These are phyloP conservation scores for Drepana arcuata DNA, from an alignment of 1,140 invertebrate species.

Conservation along the genomic window DNA sequence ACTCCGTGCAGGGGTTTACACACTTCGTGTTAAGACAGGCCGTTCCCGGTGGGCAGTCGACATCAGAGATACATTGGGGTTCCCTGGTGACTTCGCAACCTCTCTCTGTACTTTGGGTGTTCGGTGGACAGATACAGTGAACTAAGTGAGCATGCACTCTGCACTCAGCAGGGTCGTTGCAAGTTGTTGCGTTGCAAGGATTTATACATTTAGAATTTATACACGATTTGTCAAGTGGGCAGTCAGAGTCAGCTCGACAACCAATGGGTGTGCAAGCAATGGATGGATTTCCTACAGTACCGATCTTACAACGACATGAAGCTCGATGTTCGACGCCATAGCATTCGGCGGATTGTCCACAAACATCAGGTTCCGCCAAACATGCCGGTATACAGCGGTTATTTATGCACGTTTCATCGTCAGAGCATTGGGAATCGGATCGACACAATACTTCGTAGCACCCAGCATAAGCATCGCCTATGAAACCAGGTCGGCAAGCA, in stretches of 20 bases:
- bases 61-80: slow-evolving; percentile 81
- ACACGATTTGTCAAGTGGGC: slow-evolving; percentile 82
- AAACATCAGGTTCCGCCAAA: slow-evolving; percentile 75
- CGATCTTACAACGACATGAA: slow-evolving; percentile 85
- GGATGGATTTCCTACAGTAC: slow-evolving; percentile 86
- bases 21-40: slow-evolving; percentile 88
- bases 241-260: slow-evolving; percentile 83
- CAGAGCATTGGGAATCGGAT: slow-evolving; percentile 82
- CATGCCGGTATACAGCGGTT: slow-evolving; percentile 86
- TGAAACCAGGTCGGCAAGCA: slow-evolving; percentile 84
- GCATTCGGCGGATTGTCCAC: slow-evolving; percentile 82
- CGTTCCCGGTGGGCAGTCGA: slow-evolving; percentile 85
- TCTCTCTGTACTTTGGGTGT: slow-evolving; percentile 78
- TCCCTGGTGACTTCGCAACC: slow-evolving; percentile 77
- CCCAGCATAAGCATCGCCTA: slow-evolving; percentile 84
- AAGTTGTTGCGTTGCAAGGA: slow-evolving; percentile 81
- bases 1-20: slow-evolving; percentile 86
- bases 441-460: slow-evolving; percentile 83
- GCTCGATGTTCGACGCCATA: slow-evolving; percentile 84
- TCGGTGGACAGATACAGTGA: slow-evolving; percentile 85
- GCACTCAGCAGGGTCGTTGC: slow-evolving; percentile 80
- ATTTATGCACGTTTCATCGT: slow-evolving; percentile 83
- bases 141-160: slow-evolving; percentile 82
- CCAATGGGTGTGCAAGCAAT: slow-evolving; percentile 82
- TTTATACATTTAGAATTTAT: slow-evolving; percentile 84